Evolutionary conservation across 2,113 vertebrate genomes (phyloP), one percentile per base, ranked within the genome.

Genomic region (Chitala chitala): DNA sequence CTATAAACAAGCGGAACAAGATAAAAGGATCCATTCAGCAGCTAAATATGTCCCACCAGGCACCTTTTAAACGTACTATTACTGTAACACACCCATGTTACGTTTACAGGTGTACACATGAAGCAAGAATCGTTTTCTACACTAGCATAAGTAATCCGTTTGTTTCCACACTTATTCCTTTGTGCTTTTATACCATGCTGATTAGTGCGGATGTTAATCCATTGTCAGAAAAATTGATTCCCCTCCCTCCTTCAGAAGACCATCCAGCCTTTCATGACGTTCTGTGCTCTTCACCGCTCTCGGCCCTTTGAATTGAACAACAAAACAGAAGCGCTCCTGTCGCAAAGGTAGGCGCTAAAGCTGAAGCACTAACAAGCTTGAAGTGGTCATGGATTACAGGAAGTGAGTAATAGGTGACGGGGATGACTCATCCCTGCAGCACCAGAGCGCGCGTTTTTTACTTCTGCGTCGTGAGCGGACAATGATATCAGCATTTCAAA

Each of bases 321-420:
- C 33, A 38, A 73, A 73, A 64, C 42, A 54, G 7, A 10, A 22
- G 13, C 2, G 22, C 61, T n/a, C 6, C 0, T 64, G 61, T 74
- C 13, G 15, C 7, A 17, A 24, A 29, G n/a, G 13, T 15, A 0
- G 61, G 8, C 26, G 26, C 46, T 12, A 26, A 51, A 15, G 29
- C 22, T 12, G n/a, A 7, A 63, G 17, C 17, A 12, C 50, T 53
- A 22, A 53, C 46, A 36, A 20, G 72, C 42, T 31, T 4, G 48
- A 74, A 38, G 59, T 0, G 22, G 72, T 50, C 36, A n/a, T 53
- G 61, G 61, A 66, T 54, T 74, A 74, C 59, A 74, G 59, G 44
- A 74, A 53, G 56, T 74, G 61, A 74, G 61, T 74, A 66, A 66
- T 66, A 54, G 73, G 61, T 65, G 46, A 74, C 20, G 61, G 61